Evolutionary conservation across 2,888 invertebrate genomes (phyloP).

Genomic region (Palloptera scutellata): DNA sequence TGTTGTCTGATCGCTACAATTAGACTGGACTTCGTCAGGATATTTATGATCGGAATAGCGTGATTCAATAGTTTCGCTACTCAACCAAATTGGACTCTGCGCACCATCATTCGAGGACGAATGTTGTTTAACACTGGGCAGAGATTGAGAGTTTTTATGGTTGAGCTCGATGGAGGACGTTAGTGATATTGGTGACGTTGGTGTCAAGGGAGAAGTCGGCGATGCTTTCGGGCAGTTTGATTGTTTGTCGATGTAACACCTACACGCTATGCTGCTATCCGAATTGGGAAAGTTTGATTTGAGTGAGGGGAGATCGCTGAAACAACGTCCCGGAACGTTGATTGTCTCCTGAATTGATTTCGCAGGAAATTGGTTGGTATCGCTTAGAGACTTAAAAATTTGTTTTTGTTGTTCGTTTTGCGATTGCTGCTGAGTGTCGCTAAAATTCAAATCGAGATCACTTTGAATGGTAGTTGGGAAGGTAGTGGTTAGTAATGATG

Average conservation of each 20-base stretch:
- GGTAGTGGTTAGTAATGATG: not conserved
- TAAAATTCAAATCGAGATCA: constrained; percentile 22
- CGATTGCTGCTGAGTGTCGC: not conserved
- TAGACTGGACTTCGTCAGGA: constrained; percentile 47
- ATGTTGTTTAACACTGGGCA: constrained; percentile 33
- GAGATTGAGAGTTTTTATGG: constrained; percentile 30
- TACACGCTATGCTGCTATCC: constrained; percentile 25
- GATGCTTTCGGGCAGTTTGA: constrained; percentile 16
- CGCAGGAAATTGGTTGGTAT: constrained; percentile 36
- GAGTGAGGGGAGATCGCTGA: constrained; percentile 21
- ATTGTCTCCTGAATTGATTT: constrained; percentile 13
- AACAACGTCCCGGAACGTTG: not conserved
- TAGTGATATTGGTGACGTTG: constrained; percentile 31
- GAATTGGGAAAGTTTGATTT: constrained; percentile 24
- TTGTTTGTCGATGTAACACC: constrained; percentile 18
- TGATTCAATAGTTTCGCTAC: constrained; percentile 43
- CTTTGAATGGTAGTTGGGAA: not conserved
- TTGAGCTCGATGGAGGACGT: constrained; percentile 17
- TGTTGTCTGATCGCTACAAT: constrained; percentile 48
- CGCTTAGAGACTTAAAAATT: constrained; percentile 42
- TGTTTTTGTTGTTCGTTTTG: constrained; percentile 16
- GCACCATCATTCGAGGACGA: constrained; percentile 8
- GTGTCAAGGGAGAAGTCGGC: constrained; percentile 31
- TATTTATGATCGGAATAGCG: constrained; percentile 36
- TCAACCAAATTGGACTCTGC: constrained; percentile 41